These are phyloP conservation scores for Emydocephalus ijimae DNA, from an alignment of 2,113 vertebrate species.

Conservation along the genomic window DNA sequence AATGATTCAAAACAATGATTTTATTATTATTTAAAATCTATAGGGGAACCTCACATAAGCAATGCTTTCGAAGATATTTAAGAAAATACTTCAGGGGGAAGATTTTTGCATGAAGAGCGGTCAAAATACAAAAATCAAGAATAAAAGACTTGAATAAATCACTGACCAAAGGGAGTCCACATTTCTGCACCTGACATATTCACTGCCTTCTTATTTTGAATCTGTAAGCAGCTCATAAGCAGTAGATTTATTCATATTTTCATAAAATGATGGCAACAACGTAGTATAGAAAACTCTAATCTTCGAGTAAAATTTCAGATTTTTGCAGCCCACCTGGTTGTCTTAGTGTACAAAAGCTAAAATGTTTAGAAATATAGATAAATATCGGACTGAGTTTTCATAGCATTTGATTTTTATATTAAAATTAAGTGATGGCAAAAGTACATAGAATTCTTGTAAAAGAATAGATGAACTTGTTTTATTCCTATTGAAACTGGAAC, in stretches of 20 bases:
- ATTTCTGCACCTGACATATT: background rate
- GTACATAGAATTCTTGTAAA: background rate
- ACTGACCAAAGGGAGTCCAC: background rate
- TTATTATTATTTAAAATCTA: background rate
- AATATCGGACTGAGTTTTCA: background rate
- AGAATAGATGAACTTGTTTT: background rate
- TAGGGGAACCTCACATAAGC: background rate
- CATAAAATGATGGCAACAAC: background rate
- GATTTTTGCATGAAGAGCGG: background rate
- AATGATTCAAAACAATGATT: background rate
- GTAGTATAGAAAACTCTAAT: background rate
- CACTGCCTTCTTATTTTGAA: background rate
- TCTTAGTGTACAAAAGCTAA: background rate
- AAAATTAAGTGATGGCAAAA: background rate
- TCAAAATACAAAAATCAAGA: background rate
- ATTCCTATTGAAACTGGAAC: background rate
- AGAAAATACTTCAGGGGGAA: background rate
- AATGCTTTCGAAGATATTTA: background rate
- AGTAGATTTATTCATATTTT: background rate
- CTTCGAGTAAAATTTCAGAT: background rate
- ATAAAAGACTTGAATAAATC: background rate
- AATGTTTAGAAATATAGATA: background rate
- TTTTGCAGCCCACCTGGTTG: background rate
- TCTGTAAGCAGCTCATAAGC: background rate
- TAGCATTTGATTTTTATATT: background rate